Base-by-base conservation (phyloP, 2,113 vertebrate species). In the Symphodus melops region DNA sequence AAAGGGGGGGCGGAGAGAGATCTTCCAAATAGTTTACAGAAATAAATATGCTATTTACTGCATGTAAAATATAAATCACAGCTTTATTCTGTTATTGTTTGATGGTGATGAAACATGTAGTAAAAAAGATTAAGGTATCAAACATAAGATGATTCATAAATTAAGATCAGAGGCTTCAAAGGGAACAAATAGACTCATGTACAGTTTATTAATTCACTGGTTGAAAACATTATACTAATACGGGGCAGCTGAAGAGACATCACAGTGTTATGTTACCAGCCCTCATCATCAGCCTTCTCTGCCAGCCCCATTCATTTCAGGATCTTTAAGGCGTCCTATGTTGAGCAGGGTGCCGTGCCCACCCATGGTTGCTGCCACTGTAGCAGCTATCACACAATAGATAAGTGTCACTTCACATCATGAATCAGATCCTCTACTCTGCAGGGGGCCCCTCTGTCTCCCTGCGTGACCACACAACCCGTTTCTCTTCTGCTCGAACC, bases 341-440 rank as follows among this genome's bases (percentile, higher is more conserved):
- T 60, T 68, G 71, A 67, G 82, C 77, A 44, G 77, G 82, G 60
- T 14, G 77, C 71, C 82, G 9, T 53, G 69, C 46, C 71, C 77
- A 49, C 79, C 37, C 49, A 49, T 42, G 81, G 64, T 74, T 2
- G 17, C 78, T 67, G 75, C 71, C 81, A 69, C 68, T 37, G 49
- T 51, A 55, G 69, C 52, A 28, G 23, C 28, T 25, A 17, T 68
- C 69, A 58, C 60, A 62, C 66, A 75, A 84, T 75, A 83, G 55
- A 59, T 46, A 49, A 5, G 4, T 68, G 80, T 91, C 84, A 52
- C 37, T 73, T 63, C 60, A 36, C 77, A 89, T 89, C 68, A 82
- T 52, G 20, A 20, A 67, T 41, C 13, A 81, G 72, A 84, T 74
- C 68, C 57, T 71, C 61, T 16, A 63, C 87, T 62, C 85, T 52